A percentile compares a stretch with the other conserved stretches of the same genome.
These are phyloP conservation scores for Danio kyathit DNA, from an alignment of 2,797 vertebrate genomes.

Conservation along the genomic window DNA sequence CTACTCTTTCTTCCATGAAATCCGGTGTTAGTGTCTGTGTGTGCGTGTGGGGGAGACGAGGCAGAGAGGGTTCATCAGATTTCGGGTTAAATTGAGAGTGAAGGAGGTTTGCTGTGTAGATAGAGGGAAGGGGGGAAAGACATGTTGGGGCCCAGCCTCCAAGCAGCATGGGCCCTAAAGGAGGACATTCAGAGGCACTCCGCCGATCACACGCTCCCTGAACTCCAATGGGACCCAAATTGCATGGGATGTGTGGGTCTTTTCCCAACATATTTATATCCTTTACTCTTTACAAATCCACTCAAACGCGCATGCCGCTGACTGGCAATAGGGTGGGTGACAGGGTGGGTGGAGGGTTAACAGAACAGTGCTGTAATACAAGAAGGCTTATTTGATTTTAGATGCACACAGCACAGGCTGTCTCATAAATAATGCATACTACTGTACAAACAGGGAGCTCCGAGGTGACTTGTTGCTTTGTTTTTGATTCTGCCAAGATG, in stretches of 20 bases:
- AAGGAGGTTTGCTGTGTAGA: slow-evolving; percentile 89
- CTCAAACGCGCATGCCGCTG: slow-evolving; percentile 59
- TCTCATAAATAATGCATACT: slow-evolving; percentile 56
- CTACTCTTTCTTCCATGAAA: slow-evolving; percentile 95
- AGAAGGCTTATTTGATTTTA: slow-evolving; percentile 56
- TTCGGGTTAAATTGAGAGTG: slow-evolving; percentile 96
- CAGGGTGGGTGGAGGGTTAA: slow-evolving; percentile 53
- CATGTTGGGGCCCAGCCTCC: slow-evolving; percentile 88
- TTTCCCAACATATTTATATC: slow-evolving; percentile 89
- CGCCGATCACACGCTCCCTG: slow-evolving; percentile 93
- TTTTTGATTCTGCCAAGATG: slow-evolving; percentile 16
- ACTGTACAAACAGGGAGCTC: slow-evolving; percentile 44
- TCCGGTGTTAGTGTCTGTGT: slow-evolving; percentile 79
- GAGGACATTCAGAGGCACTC: slow-evolving; percentile 93
- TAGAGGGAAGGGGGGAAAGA: slow-evolving; percentile 82
- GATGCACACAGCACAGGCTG: slow-evolving; percentile 41
- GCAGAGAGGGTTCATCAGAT: slow-evolving; percentile 86
- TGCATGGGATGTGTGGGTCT: slow-evolving; percentile 87
- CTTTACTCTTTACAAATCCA: slow-evolving; percentile 70
- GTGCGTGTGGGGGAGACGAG: slow-evolving; percentile 37
- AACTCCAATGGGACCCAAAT: slow-evolving; percentile 91
- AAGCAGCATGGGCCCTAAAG: slow-evolving; percentile 91
- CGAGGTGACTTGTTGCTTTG: slow-evolving; percentile 16
- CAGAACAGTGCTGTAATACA: slow-evolving; percentile 53
- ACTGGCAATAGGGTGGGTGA: slow-evolving; percentile 53